phyloP scores from a whole-genome alignment of 2,888 invertebrate species.

The Quadroppia sp. region DNA sequence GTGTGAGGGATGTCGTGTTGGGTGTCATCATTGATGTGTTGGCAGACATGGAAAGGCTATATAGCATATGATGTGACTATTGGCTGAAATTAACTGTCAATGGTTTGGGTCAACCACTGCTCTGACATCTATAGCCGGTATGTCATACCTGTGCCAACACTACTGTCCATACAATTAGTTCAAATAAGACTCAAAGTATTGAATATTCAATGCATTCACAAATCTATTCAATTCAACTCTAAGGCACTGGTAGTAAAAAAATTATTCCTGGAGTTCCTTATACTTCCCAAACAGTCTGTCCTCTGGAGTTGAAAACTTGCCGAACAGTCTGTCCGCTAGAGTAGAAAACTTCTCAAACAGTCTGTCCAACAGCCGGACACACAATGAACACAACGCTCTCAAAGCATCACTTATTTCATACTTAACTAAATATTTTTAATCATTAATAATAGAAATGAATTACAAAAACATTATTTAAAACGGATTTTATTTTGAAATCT shows the following conservation, averaged over 20 bases:
- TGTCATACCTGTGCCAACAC: background rate
- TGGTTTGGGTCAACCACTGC: background rate
- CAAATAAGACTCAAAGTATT: background rate
- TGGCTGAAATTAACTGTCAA: constrained; percentile 17
- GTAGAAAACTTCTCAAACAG: no score
- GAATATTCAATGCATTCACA: background rate
- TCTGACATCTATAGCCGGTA: background rate
- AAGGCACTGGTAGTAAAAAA: no score
- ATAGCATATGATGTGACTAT: constrained; percentile 26
- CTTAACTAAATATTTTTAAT: no score
- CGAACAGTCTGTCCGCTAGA: no score
- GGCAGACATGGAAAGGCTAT: background rate
- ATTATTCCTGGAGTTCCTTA: no score
- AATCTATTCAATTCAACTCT: no score
- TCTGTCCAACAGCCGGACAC: no score
- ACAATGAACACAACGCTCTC: no score
- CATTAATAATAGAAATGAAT: no score
- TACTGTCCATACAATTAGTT: background rate
- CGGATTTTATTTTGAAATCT: background rate
- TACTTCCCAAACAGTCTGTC: no score
- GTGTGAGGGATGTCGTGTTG: background rate
- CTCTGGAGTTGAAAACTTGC: no score
- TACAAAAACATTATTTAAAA: background rate
- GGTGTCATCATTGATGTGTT: background rate
- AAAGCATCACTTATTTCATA: no score